Percentiles rank a stretch among this genome's conserved stretches.
Conservation (phyloP, 2,113 vertebrate species). For the Paradoxurus hermaphroditus region DNA sequence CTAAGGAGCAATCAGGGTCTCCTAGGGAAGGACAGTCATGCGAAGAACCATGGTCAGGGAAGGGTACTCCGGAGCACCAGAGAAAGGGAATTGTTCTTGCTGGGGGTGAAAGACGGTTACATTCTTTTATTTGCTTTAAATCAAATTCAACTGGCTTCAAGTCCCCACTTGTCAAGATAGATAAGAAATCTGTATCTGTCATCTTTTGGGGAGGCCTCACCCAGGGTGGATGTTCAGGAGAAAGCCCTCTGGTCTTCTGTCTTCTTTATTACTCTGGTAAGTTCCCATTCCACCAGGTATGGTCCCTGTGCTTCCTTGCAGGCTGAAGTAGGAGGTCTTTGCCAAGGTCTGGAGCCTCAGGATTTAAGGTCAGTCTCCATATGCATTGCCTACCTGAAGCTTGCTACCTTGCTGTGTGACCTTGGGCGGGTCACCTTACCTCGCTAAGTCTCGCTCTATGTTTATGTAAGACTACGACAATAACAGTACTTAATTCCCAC, state of each 20-base stretch:
- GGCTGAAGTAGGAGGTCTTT: not conserved
- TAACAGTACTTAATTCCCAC: not conserved
- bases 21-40: not conserved
- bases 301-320: not conserved
- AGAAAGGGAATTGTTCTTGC: slow-evolving; percentile 16
- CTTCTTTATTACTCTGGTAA: not conserved
- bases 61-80: not conserved
- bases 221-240: not conserved
- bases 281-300: not conserved
- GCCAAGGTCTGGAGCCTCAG: not conserved
- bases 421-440: not conserved
- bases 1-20: not conserved
- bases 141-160: slow-evolving; percentile 15
- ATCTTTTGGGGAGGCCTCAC: not conserved
- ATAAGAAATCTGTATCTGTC: not conserved
- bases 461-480: not conserved
- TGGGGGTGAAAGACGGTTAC: not conserved
- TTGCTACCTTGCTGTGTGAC: not conserved
- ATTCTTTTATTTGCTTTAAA: not conserved
- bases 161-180: not conserved
- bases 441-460: not conserved
- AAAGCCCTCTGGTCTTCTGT: not conserved
- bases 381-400: not conserved
- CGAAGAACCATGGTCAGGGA: not conserved
- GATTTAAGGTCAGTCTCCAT: not conserved